Conservation (phyloP, 2,888 invertebrate genomes). For the Drosophila atroscutellata region DNA sequence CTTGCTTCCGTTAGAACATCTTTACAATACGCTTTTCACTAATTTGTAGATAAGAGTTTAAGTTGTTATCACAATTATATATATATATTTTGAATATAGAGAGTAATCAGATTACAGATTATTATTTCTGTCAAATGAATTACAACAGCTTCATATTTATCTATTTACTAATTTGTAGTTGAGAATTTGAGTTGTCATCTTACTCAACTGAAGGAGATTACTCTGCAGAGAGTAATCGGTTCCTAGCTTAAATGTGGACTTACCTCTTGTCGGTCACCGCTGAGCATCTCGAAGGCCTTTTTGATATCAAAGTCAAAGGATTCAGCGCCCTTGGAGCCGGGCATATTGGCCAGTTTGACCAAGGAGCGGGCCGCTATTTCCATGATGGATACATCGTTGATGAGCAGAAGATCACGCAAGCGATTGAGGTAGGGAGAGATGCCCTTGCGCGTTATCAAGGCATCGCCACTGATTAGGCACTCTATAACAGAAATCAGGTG, state of each 20-base stretch:
- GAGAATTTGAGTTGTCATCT: neutral
- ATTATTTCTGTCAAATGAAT: neutral
- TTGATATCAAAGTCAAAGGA: constrained; percentile 99
- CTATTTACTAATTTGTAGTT: neutral
- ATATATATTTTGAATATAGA: no score
- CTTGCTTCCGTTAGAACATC: neutral
- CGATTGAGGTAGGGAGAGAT: constrained; percentile 97
- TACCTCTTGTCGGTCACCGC: constrained; percentile 94
- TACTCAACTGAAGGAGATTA: neutral
- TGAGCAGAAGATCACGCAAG: constrained; percentile 94
- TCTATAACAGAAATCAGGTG: constrained; percentile 86
- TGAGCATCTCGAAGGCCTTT: constrained; percentile 97
- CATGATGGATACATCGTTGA: constrained; percentile 96
- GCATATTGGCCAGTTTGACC: constrained; percentile 95
- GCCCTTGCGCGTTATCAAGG: constrained; percentile 95
- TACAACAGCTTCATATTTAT: no score
- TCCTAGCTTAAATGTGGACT: neutral
- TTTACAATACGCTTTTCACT: neutral
- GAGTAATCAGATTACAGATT: neutral
- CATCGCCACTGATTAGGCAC: constrained; percentile 96
- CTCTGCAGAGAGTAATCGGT: neutral
- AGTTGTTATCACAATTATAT: no score
- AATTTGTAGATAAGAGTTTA: neutral
- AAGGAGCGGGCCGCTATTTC: constrained; percentile 98
- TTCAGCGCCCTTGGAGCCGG: constrained; percentile 97